phyloP scores from a whole-genome alignment of 2,888 invertebrate genomes.

The Zelleria hepariella region DNA sequence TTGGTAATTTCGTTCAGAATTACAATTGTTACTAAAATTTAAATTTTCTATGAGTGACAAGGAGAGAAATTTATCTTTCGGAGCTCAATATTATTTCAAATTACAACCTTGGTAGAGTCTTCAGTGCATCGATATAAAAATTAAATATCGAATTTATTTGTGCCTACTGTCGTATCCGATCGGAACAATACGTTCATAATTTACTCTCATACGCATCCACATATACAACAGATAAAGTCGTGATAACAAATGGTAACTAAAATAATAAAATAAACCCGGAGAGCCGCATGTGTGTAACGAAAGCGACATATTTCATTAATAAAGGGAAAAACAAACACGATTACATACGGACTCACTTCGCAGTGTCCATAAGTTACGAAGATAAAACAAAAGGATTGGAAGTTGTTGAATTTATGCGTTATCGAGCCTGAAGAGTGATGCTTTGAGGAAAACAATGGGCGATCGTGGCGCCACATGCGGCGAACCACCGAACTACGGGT shows the following conservation, averaged over 20 bases:
- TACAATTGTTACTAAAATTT: too few species aligned
- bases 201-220: constrained; percentile 65
- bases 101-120: background rate
- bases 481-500: constrained; percentile 35
- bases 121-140: background rate
- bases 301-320: constrained; percentile 72
- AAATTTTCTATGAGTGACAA: background rate
- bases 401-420: constrained; percentile 66
- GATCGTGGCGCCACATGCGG: constrained; percentile 70
- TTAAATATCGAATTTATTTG: constrained; percentile 51
- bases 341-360: constrained; percentile 69
- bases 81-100: background rate
- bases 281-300: constrained; percentile 32
- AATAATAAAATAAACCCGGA: constrained; percentile 64
- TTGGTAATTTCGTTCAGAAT: too few species aligned
- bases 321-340: constrained; percentile 64
- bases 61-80: background rate
- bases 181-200: constrained; percentile 67
- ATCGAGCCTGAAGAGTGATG: constrained; percentile 58
- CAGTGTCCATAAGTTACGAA: constrained; percentile 70
- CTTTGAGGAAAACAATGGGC: constrained; percentile 56
- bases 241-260: constrained; percentile 72
- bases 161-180: constrained; percentile 60
- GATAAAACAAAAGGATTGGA: constrained; percentile 68
- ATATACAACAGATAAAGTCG: constrained; percentile 65